These are phyloP conservation scores for Procavia capensis DNA, from an alignment of 2,113 vertebrate genomes.

Conservation along the genomic window DNA sequence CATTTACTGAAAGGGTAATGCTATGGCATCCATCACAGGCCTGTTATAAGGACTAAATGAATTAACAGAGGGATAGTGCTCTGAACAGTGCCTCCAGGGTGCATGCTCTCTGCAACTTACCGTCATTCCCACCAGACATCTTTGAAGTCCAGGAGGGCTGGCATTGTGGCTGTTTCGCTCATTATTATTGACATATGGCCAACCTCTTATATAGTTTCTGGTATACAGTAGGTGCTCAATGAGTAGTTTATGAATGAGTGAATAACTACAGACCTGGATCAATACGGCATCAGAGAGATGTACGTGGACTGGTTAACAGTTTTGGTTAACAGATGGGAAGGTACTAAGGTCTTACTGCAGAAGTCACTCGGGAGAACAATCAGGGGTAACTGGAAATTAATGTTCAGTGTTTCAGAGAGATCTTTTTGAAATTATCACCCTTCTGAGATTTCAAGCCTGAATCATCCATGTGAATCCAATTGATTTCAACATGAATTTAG, in stretches of 20 bases:
- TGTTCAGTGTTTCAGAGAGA: background rate
- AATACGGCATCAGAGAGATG: background rate
- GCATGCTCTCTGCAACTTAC: background rate
- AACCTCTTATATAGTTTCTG: background rate
- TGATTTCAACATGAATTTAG: background rate
- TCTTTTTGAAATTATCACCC: background rate
- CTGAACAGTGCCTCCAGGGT: background rate
- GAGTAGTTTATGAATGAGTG: background rate
- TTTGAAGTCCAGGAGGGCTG: background rate
- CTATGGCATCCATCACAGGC: background rate
- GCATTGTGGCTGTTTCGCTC: background rate
- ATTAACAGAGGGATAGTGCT: background rate
- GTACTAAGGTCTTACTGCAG: background rate
- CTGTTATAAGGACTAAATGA: background rate
- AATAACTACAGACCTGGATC: background rate
- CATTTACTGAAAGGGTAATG: background rate
- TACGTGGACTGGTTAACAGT: background rate
- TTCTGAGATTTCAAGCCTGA: background rate
- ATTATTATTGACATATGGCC: background rate
- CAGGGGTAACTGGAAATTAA: background rate
- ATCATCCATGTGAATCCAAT: background rate
- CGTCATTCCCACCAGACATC: background rate
- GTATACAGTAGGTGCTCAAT: background rate
- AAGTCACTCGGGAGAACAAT: background rate
- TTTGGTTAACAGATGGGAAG: background rate